These are phyloP conservation scores for Carassius auratus DNA, from an alignment of 2,113 vertebrate genomes.

Conservation along the genomic window DNA sequence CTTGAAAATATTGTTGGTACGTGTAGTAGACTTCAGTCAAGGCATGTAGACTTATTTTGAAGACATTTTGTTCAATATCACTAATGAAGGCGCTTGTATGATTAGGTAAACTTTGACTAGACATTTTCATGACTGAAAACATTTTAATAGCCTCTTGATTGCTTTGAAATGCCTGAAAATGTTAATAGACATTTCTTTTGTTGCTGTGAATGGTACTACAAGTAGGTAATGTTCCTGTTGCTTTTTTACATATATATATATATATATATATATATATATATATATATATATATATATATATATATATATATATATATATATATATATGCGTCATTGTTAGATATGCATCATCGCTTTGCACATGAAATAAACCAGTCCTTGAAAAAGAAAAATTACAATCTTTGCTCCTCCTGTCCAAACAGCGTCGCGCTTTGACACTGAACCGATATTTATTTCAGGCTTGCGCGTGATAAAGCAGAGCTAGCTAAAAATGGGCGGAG, in stretches of 20 bases:
- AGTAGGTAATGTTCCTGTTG: not conserved
- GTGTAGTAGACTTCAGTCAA: not conserved
- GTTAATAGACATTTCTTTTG: not conserved
- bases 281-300: not conserved
- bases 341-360: slow-evolving; percentile 16
- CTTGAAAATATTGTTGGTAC: not conserved
- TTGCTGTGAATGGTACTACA: slow-evolving; percentile 26
- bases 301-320: too few species aligned
- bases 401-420: not conserved
- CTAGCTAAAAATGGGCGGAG: not conserved
- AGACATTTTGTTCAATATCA: not conserved
- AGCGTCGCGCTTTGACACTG: not conserved
- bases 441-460: not conserved
- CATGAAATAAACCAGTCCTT: slow-evolving; percentile 12
- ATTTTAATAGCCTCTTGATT: not conserved
- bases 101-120: not conserved
- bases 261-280: not conserved
- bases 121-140: not conserved
- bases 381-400: not conserved
- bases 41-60: not conserved
- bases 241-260: not conserved
- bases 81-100: not conserved
- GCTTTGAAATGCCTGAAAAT: not conserved
- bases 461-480: not conserved
- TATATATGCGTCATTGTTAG: not conserved